Conservation (phyloP, 2,888 invertebrate genomes). For the Chalcis sispes region DNA sequence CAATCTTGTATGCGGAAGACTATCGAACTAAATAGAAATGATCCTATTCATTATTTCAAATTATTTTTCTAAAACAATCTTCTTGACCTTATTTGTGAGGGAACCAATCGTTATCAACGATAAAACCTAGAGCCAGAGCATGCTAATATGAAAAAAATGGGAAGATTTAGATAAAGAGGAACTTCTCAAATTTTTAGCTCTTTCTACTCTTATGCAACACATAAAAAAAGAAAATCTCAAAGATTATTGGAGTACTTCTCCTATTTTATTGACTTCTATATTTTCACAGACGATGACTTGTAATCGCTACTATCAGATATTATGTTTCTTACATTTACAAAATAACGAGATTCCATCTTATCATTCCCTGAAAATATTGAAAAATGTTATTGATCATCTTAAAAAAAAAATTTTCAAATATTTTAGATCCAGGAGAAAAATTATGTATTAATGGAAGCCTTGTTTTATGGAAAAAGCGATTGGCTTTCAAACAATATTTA, state of each 20-base stretch:
- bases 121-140: constrained; percentile 1
- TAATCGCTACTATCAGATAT: too few relatives aligned
- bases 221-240: neutral
- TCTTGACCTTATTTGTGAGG: neutral
- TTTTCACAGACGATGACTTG: too few relatives aligned
- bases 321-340: too few relatives aligned
- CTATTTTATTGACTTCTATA: too few relatives aligned
- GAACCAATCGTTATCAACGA: neutral
- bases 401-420: constrained; percentile 1
- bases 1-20: too few relatives aligned
- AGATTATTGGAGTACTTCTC: too few relatives aligned
- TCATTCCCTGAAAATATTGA: neutral
- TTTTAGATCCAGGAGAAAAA: too few relatives aligned
- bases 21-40: too few relatives aligned
- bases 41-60: neutral
- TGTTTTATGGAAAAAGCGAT: too few relatives aligned
- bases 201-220: neutral
- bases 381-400: constrained; percentile 15
- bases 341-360: too few relatives aligned
- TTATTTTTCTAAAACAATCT: neutral
- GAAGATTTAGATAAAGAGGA: neutral
- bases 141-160: neutral
- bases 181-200: neutral
- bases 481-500: too few relatives aligned
- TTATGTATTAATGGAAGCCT: too few relatives aligned